These are phyloP conservation scores for Tympanuchus pallidicinctus DNA, from an alignment of 2,113 vertebrate genomes.

Conservation along the genomic window DNA sequence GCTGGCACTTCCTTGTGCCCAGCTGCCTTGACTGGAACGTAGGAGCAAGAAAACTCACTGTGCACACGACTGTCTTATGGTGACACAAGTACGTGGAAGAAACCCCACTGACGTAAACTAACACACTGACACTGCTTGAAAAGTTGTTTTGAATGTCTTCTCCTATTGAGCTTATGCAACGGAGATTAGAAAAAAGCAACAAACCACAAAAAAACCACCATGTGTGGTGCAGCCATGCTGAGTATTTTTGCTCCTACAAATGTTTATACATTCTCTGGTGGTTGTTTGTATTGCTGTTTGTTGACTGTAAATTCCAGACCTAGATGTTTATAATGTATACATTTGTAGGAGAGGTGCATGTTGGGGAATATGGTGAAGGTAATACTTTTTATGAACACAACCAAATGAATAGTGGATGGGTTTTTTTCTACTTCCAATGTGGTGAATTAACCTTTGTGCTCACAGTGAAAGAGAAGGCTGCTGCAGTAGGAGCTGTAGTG, in stretches of 20 bases:
- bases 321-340: conserved; percentile 71
- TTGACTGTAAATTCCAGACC: conserved; percentile 70
- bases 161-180: conserved; percentile 61
- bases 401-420: conserved; percentile 31
- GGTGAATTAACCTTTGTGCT: conserved; percentile 56
- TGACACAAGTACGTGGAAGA: conserved; percentile 65
- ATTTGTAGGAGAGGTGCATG: conserved; percentile 3
- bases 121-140: conserved; percentile 67
- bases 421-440: not conserved
- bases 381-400: conserved; percentile 14
- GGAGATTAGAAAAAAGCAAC: conserved; percentile 55
- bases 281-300: conserved; percentile 66
- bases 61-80: conserved; percentile 53
- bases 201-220: not conserved
- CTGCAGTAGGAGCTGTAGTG: not conserved
- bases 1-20: not conserved
- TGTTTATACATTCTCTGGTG: conserved; percentile 67
- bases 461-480: conserved; percentile 18
- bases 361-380: not conserved
- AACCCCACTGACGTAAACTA: conserved; percentile 65
- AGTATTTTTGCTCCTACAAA: conserved; percentile 48
- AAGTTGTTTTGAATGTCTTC: conserved; percentile 67
- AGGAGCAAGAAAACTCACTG: conserved; percentile 58
- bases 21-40: conserved; percentile 41
- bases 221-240: conserved; percentile 56